Percentiles rank a stretch among this genome's conserved stretches.
Conservation (phyloP, 2,888 invertebrate genomes). For the Saturnia pavonia region DNA sequence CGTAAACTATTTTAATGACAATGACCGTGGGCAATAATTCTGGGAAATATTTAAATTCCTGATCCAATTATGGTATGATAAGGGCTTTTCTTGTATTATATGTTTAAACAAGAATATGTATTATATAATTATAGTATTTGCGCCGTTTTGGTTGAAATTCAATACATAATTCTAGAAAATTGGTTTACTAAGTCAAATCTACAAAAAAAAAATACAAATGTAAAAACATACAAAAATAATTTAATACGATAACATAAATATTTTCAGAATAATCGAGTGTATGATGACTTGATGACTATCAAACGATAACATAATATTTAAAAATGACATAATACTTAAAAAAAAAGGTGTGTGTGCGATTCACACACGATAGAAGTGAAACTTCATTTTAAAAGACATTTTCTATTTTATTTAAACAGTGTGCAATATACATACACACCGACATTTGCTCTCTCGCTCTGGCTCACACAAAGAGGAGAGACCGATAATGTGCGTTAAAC, state of each 20-base stretch:
- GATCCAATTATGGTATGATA: conserved; percentile 12
- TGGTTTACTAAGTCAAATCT: background rate
- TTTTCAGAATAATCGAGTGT: no score
- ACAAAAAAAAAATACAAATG: background rate
- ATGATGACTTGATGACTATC: no score
- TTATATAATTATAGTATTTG: background rate
- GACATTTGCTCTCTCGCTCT: no score
- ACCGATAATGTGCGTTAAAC: no score
- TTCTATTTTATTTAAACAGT: no score
- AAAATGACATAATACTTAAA: no score
- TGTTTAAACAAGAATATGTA: background rate
- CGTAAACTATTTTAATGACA: conserved; percentile 22
- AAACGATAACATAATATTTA: no score
- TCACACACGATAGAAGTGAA: no score
- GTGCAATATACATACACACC: no score
- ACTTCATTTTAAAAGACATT: no score
- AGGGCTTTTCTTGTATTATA: conserved; percentile 9
- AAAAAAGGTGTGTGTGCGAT: no score
- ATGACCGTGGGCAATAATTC: conserved; percentile 20
- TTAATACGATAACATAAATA: background rate
- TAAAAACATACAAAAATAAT: background rate
- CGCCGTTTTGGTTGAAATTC: background rate
- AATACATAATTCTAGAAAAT: background rate
- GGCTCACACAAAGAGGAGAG: no score
- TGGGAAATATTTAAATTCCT: conserved; percentile 17